phyloP scores from a whole-genome alignment of 1,140 invertebrate genomes.

The Cyclargus thomasi region DNA sequence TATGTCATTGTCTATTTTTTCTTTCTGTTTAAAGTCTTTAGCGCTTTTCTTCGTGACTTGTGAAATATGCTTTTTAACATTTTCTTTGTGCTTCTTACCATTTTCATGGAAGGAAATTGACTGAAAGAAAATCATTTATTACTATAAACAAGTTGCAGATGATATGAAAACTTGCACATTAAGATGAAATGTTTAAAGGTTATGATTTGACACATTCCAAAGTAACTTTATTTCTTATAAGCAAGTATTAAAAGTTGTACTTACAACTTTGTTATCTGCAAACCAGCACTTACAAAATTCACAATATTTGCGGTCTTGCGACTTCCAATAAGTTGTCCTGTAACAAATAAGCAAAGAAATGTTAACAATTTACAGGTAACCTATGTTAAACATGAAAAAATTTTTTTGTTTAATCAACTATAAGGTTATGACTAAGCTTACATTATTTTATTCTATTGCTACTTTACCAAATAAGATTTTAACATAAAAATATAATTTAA shows the following conservation, averaged over 20 bases:
- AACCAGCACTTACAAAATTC: slow-evolving; percentile 99
- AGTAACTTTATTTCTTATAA: no score
- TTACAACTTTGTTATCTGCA: slow-evolving; percentile 96
- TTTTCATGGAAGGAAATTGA: slow-evolving; percentile 97
- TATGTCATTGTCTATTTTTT: slow-evolving; percentile 87
- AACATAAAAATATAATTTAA: no score
- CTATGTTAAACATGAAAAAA: neutral
- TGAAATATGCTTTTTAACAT: slow-evolving; percentile 90
- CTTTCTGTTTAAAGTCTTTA: slow-evolving; percentile 84
- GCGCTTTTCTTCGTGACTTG: slow-evolving; percentile 90
- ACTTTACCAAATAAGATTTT: no score
- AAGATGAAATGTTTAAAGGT: no score
- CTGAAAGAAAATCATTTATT: slow-evolving; percentile 66
- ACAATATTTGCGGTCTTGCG: slow-evolving; percentile 95
- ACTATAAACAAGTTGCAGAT: neutral
- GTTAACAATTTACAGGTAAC: neutral
- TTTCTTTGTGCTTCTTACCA: slow-evolving; percentile 95
- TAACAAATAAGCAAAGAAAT: slow-evolving; percentile 20
- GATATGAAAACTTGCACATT: no score
- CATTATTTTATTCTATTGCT: no score
- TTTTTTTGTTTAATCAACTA: no score
- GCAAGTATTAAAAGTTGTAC: slow-evolving; percentile 38
- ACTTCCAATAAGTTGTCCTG: slow-evolving; percentile 98
- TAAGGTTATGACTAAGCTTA: no score
- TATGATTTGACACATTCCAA: no score